phyloP scores from a whole-genome alignment of 2,797 vertebrate genomes.

The Neopelma chrysocephalum region DNA sequence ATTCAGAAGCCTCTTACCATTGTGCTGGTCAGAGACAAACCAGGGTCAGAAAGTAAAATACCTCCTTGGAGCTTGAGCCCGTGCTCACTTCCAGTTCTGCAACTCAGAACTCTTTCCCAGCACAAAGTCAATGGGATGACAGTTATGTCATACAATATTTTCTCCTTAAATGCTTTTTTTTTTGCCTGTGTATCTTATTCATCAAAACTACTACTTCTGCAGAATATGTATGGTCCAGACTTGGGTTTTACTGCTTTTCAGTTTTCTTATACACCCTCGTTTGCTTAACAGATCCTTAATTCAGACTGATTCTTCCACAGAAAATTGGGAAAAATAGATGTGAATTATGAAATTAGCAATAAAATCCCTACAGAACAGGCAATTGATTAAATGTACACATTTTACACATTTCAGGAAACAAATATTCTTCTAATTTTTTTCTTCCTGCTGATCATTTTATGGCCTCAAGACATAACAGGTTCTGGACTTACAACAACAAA shows the following conservation, averaged over 20 bases:
- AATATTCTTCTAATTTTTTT: background rate
- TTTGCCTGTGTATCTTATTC: background rate
- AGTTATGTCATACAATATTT: background rate
- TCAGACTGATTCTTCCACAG: background rate
- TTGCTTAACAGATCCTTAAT: background rate
- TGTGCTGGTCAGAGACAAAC: background rate
- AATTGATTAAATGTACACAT: background rate
- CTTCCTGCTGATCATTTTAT: background rate
- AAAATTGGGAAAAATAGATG: background rate
- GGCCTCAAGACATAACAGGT: background rate
- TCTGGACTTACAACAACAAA: background rate
- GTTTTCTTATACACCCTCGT: background rate
- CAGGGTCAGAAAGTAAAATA: background rate
- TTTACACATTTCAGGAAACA: background rate
- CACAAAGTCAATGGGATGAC: accelerated
- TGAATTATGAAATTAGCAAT: background rate
- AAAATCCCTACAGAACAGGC: background rate
- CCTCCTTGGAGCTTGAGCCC: background rate
- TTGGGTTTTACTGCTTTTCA: background rate
- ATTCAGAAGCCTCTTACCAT: background rate
- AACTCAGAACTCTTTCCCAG: background rate
- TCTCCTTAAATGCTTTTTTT: background rate
- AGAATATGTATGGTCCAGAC: background rate
- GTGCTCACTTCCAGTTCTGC: background rate
- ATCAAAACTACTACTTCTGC: background rate